Evolutionary conservation across 1,140 invertebrate species (phyloP).

Genomic region (Drosophila tropicalis): DNA sequence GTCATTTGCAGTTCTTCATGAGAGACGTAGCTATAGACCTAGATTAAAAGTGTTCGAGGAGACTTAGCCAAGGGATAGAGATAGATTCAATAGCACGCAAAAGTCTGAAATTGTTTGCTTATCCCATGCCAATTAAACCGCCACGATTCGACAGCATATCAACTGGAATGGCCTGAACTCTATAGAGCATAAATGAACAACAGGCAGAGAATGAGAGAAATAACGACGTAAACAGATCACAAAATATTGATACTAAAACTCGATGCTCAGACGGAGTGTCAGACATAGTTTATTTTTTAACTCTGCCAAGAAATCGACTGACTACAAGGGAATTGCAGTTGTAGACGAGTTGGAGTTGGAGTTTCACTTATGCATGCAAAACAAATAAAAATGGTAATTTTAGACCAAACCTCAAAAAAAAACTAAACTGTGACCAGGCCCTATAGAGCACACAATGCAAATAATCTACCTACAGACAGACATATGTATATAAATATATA

Average conservation of each 20-base stretch:
- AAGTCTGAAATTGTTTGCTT: slow-evolving; percentile 21
- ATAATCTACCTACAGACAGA: not conserved
- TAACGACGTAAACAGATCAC: slow-evolving; percentile 24
- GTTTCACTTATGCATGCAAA: slow-evolving; percentile 21
- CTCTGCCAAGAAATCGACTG: slow-evolving; percentile 20
- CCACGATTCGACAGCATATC: slow-evolving; percentile 22
- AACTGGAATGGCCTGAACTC: not conserved
- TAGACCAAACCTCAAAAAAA: slow-evolving; percentile 13
- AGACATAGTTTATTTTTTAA: slow-evolving; percentile 1
- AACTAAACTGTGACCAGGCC: slow-evolving; percentile 6
- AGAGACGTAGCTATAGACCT: too few species aligned
- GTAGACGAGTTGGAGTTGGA: not conserved
- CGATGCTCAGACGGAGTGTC: slow-evolving; percentile 15
- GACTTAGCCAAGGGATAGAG: too few species aligned
- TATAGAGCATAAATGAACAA: slow-evolving; percentile 5
- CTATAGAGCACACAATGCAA: slow-evolving; percentile 8
- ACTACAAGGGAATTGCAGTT: not conserved
- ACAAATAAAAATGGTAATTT: slow-evolving; percentile 26
- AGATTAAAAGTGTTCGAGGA: not conserved
- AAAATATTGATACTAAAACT: slow-evolving; percentile 24
- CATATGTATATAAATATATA: not conserved
- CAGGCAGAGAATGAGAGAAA: not conserved
- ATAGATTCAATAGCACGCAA: slow-evolving; percentile 11
- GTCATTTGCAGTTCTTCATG: slow-evolving; percentile 8
- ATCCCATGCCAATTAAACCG: slow-evolving; percentile 22